A percentile compares a stretch with the other conserved stretches of the same genome.
Evolutionary conservation across 2,113 vertebrate species (phyloP).

Genomic region (Sceloporus tristichus): DNA sequence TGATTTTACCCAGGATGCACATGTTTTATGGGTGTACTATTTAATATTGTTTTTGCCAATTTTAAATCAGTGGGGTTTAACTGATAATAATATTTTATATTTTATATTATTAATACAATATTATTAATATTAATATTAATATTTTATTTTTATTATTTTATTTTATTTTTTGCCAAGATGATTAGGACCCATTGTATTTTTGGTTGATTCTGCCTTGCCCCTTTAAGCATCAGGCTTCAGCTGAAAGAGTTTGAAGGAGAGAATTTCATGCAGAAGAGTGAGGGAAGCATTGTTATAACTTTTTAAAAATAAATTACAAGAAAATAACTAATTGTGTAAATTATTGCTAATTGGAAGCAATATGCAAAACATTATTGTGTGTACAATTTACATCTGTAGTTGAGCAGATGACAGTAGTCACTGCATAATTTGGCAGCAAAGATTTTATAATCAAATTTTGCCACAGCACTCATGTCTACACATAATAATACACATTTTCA

Average conservation of each 20-base stretch:
- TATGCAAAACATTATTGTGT: neutral
- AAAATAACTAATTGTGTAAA: neutral
- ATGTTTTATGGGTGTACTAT: no score
- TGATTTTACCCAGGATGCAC: no score
- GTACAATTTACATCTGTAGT: slow-evolving; percentile 1
- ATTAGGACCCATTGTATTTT: neutral
- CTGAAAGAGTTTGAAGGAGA: neutral
- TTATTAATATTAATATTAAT: no score
- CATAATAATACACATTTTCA: slow-evolving; percentile 6
- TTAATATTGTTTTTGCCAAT: no score
- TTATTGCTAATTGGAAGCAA: neutral
- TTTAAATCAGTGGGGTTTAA: no score
- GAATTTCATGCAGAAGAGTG: neutral
- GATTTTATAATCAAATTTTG: slow-evolving; percentile 11
- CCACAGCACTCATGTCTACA: neutral
- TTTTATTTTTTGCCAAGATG: no score
- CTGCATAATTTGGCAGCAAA: slow-evolving; percentile 13
- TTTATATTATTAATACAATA: no score
- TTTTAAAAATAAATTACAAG: neutral
- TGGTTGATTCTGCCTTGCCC: neutral
- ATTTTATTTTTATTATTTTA: no score
- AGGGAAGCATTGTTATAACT: neutral
- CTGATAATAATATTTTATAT: no score
- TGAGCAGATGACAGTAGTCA: neutral
- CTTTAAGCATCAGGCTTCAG: neutral